Conservation (phyloP, 2,113 vertebrate species). For the Cairina moschata region DNA sequence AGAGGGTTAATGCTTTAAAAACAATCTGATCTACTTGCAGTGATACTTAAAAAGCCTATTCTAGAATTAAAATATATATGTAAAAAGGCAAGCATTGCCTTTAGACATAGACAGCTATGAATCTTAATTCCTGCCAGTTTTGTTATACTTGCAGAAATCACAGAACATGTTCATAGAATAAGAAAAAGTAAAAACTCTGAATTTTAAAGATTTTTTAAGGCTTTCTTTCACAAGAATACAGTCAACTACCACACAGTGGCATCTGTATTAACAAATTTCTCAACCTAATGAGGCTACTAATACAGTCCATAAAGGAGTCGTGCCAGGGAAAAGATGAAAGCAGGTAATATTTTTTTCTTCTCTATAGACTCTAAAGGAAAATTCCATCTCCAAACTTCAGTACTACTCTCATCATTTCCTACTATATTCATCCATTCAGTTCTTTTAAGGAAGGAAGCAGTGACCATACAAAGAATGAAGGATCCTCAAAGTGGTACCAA, state of each 20-base stretch:
- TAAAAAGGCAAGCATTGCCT: neutral
- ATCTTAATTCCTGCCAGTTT: neutral
- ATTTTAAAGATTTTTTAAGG: neutral
- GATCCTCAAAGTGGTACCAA: neutral
- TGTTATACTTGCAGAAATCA: neutral
- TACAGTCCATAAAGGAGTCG: neutral
- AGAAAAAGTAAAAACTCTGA: neutral
- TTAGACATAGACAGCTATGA: neutral
- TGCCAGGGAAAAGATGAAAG: neutral
- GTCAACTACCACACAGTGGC: rapidly evolving
- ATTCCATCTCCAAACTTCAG: neutral
- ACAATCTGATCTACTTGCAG: neutral
- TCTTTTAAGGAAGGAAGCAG: neutral
- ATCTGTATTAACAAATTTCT: neutral
- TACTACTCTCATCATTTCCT: neutral
- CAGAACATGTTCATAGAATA: neutral
- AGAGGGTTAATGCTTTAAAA: neutral
- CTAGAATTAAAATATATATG: neutral
- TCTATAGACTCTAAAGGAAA: neutral
- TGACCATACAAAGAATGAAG: neutral
- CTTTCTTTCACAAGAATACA: neutral
- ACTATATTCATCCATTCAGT: neutral
- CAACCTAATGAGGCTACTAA: constrained; percentile 11
- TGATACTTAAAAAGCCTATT: neutral
- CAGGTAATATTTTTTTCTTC: neutral